Evolutionary conservation across 1,140 invertebrate species (phyloP).

Genomic region (Notospermus geniculatus): DNA sequence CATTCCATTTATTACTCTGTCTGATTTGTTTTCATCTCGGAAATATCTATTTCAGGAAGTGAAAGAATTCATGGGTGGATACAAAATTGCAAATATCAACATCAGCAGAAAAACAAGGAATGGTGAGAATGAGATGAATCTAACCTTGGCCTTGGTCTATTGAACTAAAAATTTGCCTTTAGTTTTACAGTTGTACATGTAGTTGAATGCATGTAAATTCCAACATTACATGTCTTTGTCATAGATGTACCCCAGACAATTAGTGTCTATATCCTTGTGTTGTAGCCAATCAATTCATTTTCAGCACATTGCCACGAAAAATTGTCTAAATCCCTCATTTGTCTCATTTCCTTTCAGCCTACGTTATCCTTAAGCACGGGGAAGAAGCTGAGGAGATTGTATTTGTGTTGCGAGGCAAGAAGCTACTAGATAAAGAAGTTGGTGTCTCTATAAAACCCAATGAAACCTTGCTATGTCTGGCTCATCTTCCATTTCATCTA

Average conservation of each 20-base stretch:
- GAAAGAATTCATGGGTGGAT: conserved; percentile 13
- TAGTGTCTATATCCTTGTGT: too few relatives aligned
- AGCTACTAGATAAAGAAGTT: conserved; percentile 39
- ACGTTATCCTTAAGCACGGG: conserved; percentile 34
- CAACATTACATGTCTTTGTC: too few relatives aligned
- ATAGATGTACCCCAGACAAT: too few relatives aligned
- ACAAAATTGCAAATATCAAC: conserved; percentile 12
- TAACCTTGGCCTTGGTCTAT: too few relatives aligned
- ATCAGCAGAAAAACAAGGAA: conserved; percentile 16
- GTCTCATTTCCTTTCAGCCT: conserved; percentile 25
- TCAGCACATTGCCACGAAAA: too few relatives aligned
- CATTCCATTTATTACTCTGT: too few relatives aligned
- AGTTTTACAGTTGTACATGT: too few relatives aligned
- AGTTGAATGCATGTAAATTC: not conserved
- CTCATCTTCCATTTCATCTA: conserved; percentile 58
- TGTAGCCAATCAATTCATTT: not conserved
- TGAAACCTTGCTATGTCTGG: conserved; percentile 62
- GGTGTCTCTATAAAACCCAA: conserved; percentile 56
- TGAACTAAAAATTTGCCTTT: too few relatives aligned
- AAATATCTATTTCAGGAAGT: conserved; percentile 20
- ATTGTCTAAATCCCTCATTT: too few relatives aligned
- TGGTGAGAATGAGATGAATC: conserved; percentile 8
- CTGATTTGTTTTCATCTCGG: too few relatives aligned
- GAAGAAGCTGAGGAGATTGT: conserved; percentile 32
- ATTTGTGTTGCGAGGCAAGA: conserved; percentile 25